Percentiles rank a stretch among this genome's conserved stretches.
These are phyloP conservation scores for Laspeyria flexula DNA, from an alignment of 2,888 invertebrate species.

Conservation along the genomic window DNA sequence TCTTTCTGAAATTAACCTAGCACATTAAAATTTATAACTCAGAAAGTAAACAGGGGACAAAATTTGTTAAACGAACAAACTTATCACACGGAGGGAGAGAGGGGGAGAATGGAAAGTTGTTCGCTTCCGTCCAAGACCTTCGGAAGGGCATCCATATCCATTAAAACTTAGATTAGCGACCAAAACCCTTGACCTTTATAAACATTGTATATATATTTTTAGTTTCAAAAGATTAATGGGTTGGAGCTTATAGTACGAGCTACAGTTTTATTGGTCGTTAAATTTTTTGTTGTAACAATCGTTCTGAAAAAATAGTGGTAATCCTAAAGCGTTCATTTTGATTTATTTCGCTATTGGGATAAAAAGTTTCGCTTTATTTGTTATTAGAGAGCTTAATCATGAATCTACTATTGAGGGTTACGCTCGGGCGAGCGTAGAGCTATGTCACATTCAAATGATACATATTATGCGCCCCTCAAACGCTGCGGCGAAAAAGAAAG, in stretches of 20 bases:
- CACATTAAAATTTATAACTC: slow-evolving; percentile 20
- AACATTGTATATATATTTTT: slow-evolving; percentile 24
- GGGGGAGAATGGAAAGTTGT: slow-evolving; percentile 21
- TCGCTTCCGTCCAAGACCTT: slow-evolving; percentile 16
- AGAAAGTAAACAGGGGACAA: slow-evolving; percentile 16
- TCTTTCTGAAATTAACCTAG: background rate
- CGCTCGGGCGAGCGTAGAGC: no score
- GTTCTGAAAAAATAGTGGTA: background rate
- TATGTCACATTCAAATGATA: no score
- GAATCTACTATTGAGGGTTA: no score
- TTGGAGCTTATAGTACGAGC: background rate
- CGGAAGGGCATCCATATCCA: slow-evolving; percentile 37
- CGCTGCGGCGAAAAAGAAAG: no score
- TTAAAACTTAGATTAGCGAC: slow-evolving; percentile 47
- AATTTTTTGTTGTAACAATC: background rate
- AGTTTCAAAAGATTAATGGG: slow-evolving; percentile 12
- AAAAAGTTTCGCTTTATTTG: no score
- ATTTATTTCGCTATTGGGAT: background rate
- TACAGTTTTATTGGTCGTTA: background rate
- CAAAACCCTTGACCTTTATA: slow-evolving; percentile 17
- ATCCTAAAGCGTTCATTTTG: background rate
- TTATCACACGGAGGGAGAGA: slow-evolving; percentile 7
- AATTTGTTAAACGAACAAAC: slow-evolving; percentile 24
- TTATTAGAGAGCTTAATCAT: no score
- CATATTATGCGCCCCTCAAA: no score